Base-by-base conservation (phyloP, 2,888 invertebrate genomes). In the Creontiades dilutus region DNA sequence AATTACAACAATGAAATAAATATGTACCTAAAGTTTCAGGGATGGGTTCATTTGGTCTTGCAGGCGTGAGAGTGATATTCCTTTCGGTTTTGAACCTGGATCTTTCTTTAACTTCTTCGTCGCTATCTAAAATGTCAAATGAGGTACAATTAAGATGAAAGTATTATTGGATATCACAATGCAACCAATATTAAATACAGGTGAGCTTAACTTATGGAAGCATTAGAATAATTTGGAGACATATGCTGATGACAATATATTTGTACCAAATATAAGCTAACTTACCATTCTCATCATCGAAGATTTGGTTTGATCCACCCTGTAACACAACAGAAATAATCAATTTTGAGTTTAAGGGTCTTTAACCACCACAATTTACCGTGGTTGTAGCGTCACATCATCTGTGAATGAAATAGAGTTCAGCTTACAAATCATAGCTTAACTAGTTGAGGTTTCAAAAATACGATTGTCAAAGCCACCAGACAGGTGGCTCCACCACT, bases 51-150 rank as follows among this genome's bases (percentile, higher is more conserved):
- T 82, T 81, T 12, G 89, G 46, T 19, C 89, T 55, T 9, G 82
- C 76, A 27, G 76, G 89, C 11, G 61, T 68, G 13, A 81, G 81
- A 11, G 80, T 80, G 28, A 88, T 88, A 27, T 89, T 89, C 68
- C 89, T 28, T 27, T 89, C 89, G 13, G 89, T 82, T 89, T 82
- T 89, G 82, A 89, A 89, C 81, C 89, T 28, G 0, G 82, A 82
- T 23, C 89, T 52, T 28, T 89, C 89, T 68, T 81, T 89, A 16
- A 82, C 68, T 82, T 89, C 89, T 57, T 82, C 89, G n/a, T 81
- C 89, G 48, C 89, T 89, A 82, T 89, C 89, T 89, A 61, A n/a
- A 89, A 80, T 5, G 13, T 7, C 57, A 57, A n/a, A 57, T 7
- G n/a, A 16, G 16, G 7, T 7, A 57, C 0, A 57, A 14, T 14